These are phyloP conservation scores for Prunella strophiata DNA, from an alignment of 2,797 vertebrate species.

Conservation along the genomic window DNA sequence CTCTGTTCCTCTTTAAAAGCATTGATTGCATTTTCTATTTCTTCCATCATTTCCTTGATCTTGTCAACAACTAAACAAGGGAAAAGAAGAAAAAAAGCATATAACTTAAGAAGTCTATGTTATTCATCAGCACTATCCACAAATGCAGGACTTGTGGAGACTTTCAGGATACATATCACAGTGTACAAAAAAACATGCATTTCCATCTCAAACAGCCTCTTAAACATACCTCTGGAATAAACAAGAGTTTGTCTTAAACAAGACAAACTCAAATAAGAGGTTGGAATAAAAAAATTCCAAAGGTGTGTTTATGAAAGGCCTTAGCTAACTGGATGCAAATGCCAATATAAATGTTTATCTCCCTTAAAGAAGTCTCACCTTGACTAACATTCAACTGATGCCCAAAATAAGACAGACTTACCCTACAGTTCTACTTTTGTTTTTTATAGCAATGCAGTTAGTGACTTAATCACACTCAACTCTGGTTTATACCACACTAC, in stretches of 20 bases:
- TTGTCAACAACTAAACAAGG: constrained; percentile 83
- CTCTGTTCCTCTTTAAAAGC: constrained; percentile 87
- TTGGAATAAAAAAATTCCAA: neutral
- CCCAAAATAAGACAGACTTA: neutral
- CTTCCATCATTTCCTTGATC: constrained; percentile 89
- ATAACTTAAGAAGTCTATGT: neutral
- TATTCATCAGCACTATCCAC: neutral
- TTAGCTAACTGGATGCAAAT: neutral
- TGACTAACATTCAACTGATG: neutral
- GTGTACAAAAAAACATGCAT: neutral
- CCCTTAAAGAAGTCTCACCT: neutral
- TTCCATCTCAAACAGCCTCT: neutral
- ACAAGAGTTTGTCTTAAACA: no score
- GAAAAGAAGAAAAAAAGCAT: neutral
- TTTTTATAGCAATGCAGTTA: neutral
- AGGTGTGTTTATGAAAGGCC: neutral
- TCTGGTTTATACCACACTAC: neutral
- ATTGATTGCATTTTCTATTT: constrained; percentile 87
- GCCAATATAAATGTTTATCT: neutral
- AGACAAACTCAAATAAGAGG: no score
- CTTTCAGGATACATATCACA: neutral
- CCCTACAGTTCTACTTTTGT: neutral
- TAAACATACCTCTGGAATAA: no score
- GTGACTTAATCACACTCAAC: neutral
- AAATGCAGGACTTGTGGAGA: neutral